phyloP scores from a whole-genome alignment of 2,888 invertebrate species.

The Lithophane socia region DNA sequence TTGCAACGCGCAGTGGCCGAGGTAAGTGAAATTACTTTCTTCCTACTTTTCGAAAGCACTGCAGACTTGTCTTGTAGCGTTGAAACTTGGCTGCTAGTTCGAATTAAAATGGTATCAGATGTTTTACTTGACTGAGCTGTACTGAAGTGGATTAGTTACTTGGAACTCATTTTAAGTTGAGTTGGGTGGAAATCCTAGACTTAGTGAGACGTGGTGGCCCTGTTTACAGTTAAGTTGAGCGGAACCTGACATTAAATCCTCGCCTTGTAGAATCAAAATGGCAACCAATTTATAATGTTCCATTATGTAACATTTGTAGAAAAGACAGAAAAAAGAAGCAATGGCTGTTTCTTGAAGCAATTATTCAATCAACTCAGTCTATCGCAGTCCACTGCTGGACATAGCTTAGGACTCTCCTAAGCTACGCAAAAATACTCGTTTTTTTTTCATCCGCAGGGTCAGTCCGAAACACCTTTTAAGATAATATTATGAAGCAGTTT shows the following conservation, averaged over 20 bases:
- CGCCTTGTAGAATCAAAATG: neutral
- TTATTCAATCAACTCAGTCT: neutral
- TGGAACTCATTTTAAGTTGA: constrained; percentile 47
- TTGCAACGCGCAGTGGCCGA: constrained; percentile 44
- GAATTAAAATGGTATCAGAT: constrained; percentile 57
- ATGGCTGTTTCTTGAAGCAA: neutral
- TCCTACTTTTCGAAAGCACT: constrained; percentile 29
- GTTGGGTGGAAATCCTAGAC: constrained; percentile 17
- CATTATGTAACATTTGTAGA: neutral
- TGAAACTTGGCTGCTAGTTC: constrained; percentile 42
- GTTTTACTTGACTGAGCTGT: constrained; percentile 28
- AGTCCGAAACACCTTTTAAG: neutral
- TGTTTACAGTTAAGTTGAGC: neutral
- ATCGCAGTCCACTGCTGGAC: neutral
- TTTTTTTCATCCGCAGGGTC: neutral
- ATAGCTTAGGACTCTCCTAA: neutral
- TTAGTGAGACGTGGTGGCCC: neutral
- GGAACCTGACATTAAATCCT: neutral
- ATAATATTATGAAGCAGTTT: neutral
- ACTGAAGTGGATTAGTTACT: constrained; percentile 36
- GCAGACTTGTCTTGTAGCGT: constrained; percentile 19
- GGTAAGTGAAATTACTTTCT: constrained; percentile 59
- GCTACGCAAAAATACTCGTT: neutral
- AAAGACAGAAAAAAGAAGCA: neutral
- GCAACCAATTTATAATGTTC: neutral